Evolutionary conservation across 2,888 invertebrate species (phyloP).

Genomic region (Julus scanicus): DNA sequence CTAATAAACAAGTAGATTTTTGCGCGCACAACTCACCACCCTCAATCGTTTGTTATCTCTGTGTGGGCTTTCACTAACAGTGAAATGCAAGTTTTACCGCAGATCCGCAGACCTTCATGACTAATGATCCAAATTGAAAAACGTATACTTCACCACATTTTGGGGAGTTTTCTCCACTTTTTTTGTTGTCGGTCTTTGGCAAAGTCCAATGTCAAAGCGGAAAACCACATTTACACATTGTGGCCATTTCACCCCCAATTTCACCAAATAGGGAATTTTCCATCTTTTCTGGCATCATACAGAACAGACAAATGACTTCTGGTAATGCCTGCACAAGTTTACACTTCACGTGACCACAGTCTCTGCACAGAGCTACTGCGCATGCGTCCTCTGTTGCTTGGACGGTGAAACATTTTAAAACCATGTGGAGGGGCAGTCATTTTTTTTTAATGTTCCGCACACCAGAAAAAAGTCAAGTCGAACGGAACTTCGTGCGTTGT

Average conservation of each 20-base stretch:
- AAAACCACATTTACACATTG: no score
- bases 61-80: slow-evolving; percentile 29
- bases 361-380: no score
- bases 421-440: no score
- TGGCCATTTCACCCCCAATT: not conserved
- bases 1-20: slow-evolving; percentile 42
- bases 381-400: no score
- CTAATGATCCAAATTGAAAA: not conserved
- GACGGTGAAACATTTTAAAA: no score
- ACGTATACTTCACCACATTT: not conserved
- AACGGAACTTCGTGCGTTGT: no score
- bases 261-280: not conserved
- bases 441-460: no score
- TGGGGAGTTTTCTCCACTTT: not conserved
- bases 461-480: no score
- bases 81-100: not conserved
- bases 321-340: no score
- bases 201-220: not conserved
- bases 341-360: no score
- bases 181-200: not conserved
- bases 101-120: not conserved
- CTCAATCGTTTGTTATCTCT: slow-evolving; percentile 31
- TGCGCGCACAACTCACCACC: slow-evolving; percentile 23
- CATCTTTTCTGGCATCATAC: no score
- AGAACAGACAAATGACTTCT: no score